Evolutionary conservation across 2,113 vertebrate species (phyloP).

Genomic region (Gallinago jamesoni): DNA sequence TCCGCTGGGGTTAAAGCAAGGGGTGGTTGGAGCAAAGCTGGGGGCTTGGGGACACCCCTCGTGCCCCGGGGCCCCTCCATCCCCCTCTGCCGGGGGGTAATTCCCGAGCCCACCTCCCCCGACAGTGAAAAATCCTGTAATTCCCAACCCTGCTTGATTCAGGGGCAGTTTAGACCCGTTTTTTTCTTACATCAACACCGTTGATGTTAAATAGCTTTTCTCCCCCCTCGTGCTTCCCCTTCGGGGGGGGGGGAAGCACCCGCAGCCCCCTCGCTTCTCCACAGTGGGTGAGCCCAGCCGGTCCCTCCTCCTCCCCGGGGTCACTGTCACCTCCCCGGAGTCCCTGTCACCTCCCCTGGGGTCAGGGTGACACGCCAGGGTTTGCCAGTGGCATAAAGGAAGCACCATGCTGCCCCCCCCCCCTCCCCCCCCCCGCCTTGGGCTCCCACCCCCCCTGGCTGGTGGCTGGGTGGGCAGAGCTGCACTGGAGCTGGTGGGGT

Average conservation of each 20-base stretch:
- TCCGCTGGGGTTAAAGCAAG: background rate
- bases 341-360: background rate
- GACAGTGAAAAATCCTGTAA: background rate
- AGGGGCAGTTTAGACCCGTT: background rate
- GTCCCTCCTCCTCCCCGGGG: background rate
- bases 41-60: fast-evolving
- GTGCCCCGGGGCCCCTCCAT: background rate
- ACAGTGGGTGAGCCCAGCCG: fast-evolving
- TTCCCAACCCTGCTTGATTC: background rate
- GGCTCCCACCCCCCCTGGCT: fast-evolving
- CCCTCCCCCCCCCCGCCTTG: too few relatives aligned
- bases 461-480: fast-evolving
- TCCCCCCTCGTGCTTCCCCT: background rate
- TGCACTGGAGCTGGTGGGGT: background rate
- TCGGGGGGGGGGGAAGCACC: background rate
- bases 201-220: background rate
- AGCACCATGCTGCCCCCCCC: background rate
- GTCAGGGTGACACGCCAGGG: background rate
- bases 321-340: background rate
- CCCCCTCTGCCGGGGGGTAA: background rate
- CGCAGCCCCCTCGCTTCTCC: background rate
- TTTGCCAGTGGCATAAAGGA: background rate
- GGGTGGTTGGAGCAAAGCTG: background rate
- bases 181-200: background rate
- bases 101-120: background rate